These are phyloP conservation scores for Psilopogon haemacephalus DNA, from an alignment of 2,113 vertebrate species.

Conservation along the genomic window DNA sequence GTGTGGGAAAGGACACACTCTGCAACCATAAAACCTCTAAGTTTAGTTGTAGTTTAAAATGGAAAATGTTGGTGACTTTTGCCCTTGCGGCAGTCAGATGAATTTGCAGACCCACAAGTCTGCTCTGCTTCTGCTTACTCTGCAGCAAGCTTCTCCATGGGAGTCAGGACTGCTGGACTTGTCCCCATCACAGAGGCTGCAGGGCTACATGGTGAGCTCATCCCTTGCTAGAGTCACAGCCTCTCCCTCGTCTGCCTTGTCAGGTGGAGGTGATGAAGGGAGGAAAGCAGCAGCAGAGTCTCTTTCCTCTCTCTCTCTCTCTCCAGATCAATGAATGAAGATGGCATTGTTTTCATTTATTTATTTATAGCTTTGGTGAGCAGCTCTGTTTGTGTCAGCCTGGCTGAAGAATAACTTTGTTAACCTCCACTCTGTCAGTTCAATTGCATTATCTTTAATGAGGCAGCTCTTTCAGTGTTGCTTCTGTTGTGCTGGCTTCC, in stretches of 20 bases:
- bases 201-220: fast-evolving
- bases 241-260: not conserved
- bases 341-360: not conserved
- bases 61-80: not conserved
- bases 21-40: slow-evolving; percentile 10
- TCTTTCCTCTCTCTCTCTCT: not conserved
- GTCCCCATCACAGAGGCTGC: not conserved
- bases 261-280: too few species aligned
- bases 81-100: not conserved
- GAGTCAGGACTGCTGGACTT: not conserved
- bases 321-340: not conserved
- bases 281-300: not conserved
- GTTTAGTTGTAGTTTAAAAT: slow-evolving; percentile 1
- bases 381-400: not conserved
- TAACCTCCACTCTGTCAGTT: not conserved
- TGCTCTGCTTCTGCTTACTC: fast-evolving
- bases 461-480: not conserved
- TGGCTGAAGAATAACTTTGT: slow-evolving; percentile 8
- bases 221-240: not conserved
- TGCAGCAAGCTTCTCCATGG: fast-evolving
- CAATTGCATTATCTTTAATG: slow-evolving; percentile 46
- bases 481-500: slow-evolving; percentile 10
- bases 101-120: not conserved
- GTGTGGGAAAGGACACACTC: slow-evolving; percentile 45
- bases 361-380: not conserved